Evolutionary conservation across 30 jellyfish, hydroid and myxozoan species (phyloP).

Genomic region (Aurelia sp.): DNA sequence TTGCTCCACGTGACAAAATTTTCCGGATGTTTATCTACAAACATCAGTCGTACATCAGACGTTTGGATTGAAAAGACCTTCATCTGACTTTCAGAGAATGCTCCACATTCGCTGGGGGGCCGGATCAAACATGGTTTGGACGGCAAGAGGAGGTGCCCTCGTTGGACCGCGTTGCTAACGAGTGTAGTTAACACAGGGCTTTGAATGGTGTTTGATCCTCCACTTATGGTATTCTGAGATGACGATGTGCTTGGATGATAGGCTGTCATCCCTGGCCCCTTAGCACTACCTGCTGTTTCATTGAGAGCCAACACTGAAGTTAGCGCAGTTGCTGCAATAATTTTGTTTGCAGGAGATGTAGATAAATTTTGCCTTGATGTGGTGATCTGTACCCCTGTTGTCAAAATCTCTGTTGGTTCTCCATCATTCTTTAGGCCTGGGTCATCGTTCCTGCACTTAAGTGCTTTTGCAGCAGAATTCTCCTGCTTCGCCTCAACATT

Average conservation of each 20-base stretch:
- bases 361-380: neutral
- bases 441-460: neutral
- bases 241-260: neutral
- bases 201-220: neutral
- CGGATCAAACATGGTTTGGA: slow-evolving; percentile 51
- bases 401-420: neutral
- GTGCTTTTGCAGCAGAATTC: neutral
- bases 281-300: neutral
- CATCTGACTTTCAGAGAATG: slow-evolving; percentile 27
- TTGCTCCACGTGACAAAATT: slow-evolving; percentile 54
- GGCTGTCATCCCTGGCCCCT: neutral
- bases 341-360: neutral
- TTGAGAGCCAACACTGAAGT: neutral
- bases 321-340: neutral
- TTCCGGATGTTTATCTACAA: slow-evolving; percentile 38
- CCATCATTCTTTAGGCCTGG: neutral
- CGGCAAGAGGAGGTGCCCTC: slow-evolving; percentile 63
- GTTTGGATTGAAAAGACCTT: slow-evolving; percentile 21
- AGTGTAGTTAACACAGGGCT: slow-evolving; percentile 19
- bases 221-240: too few species aligned
- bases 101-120: slow-evolving; percentile 75
- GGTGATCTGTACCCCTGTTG: neutral
- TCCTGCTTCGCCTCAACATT: neutral
- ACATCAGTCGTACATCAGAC: slow-evolving; percentile 36
- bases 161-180: slow-evolving; percentile 4